phyloP scores from a whole-genome alignment of 1,140 invertebrate species.

The Wasmannia auropunctata region DNA sequence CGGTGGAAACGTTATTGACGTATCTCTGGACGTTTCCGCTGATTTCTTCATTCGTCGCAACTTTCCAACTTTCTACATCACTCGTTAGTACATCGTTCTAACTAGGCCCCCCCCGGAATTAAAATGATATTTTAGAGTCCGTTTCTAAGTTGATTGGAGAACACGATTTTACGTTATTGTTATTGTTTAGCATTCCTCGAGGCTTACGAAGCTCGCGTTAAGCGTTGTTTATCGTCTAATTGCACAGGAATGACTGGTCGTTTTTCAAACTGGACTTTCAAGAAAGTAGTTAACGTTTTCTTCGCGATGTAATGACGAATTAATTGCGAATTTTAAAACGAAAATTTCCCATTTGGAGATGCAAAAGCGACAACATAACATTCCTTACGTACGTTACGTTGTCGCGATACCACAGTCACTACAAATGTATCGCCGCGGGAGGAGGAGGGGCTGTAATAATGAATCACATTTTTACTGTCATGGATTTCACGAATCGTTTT shows the following conservation, averaged over 20 bases:
- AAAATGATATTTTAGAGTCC: constrained; percentile 12
- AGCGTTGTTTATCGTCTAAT: background rate
- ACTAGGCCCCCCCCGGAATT: background rate
- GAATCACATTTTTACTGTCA: background rate
- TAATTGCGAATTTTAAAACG: background rate
- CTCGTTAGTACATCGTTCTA: background rate
- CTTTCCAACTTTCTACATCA: constrained; percentile 27
- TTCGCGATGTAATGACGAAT: background rate
- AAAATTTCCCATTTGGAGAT: background rate
- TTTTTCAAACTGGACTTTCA: too few relatives aligned
- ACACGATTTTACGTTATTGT: background rate
- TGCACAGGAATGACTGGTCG: background rate
- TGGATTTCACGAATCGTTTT: background rate
- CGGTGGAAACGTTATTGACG: constrained; percentile 24
- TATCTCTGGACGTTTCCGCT: constrained; percentile 24
- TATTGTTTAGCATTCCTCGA: background rate
- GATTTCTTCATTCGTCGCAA: constrained; percentile 16
- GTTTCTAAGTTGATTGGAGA: background rate
- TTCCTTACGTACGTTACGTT: background rate
- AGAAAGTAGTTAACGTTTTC: background rate
- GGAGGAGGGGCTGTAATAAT: background rate
- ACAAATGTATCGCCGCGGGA: background rate
- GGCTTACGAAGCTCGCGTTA: background rate
- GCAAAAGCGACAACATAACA: background rate
- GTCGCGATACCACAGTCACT: background rate